Conservation (phyloP, 2,113 vertebrate genomes). For the Electrona antarctica region DNA sequence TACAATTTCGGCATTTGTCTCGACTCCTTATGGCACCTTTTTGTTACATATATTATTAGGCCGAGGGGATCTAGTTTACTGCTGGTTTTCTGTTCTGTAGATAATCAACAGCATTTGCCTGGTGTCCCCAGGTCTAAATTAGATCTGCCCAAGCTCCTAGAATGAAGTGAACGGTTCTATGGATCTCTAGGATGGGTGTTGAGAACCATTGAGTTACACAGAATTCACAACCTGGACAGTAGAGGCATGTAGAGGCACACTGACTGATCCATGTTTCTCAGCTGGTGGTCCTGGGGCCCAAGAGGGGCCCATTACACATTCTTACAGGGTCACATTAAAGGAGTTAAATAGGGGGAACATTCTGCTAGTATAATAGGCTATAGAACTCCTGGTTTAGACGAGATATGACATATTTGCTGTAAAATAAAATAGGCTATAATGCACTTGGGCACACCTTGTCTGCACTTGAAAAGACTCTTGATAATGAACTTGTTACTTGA, state of each 20-base stretch:
- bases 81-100: too few species aligned
- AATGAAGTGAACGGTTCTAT: too few species aligned
- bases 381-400: too few species aligned
- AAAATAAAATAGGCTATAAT: neutral
- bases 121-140: too few species aligned
- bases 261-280: constrained; percentile 7
- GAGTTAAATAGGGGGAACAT: too few species aligned
- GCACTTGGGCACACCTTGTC: neutral
- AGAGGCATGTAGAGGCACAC: constrained; percentile 35
- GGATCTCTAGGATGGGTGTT: too few species aligned
- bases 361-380: too few species aligned
- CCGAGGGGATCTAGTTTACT: neutral
- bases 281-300: too few species aligned
- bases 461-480: neutral
- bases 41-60: constrained; percentile 12
- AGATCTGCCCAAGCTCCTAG: too few species aligned
- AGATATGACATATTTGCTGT: constrained; percentile 4
- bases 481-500: neutral
- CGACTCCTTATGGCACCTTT: constrained; percentile 53
- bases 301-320: neutral
- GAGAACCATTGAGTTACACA: too few species aligned
- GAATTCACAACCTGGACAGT: constrained; percentile 13
- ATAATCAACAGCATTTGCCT: too few species aligned
- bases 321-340: too few species aligned
- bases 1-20: constrained; percentile 30